Conservation (phyloP, 1,140 invertebrate genomes). For the Leptonema lineaticorne region DNA sequence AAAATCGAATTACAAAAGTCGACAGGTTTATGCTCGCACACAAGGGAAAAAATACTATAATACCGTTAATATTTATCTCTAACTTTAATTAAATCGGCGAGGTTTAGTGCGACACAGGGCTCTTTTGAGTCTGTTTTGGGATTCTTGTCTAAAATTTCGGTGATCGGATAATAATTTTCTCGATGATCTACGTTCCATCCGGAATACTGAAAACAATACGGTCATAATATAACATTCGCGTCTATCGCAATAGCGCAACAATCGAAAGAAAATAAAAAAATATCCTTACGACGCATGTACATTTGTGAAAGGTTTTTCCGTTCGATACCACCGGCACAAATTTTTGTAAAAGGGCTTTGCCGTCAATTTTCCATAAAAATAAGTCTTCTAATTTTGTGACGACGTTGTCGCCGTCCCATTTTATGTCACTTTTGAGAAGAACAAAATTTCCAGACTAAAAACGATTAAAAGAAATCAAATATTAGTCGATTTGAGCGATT, state of each 20-base stretch:
- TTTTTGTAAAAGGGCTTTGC: constrained; percentile 75
- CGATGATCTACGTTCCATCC: constrained; percentile 68
- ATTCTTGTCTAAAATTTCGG: constrained; percentile 56
- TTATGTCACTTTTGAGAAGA: constrained; percentile 65
- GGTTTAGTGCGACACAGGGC: constrained; percentile 57
- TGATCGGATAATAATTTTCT: constrained; percentile 64
- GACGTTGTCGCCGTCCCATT: constrained; percentile 57
- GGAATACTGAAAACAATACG: constrained; percentile 57
- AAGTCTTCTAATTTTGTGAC: constrained; percentile 58
- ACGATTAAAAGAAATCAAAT: neutral
- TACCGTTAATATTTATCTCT: constrained; percentile 48
- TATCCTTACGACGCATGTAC: constrained; percentile 68
- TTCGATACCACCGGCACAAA: constrained; percentile 72
- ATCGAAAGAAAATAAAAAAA: neutral
- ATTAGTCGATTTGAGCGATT: neutral
- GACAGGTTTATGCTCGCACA: too few species aligned
- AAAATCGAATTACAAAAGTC: too few species aligned
- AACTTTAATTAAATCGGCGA: constrained; percentile 57
- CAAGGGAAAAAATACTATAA: neutral
- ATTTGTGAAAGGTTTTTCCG: constrained; percentile 70
- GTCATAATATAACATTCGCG: neutral
- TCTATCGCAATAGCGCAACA: neutral
- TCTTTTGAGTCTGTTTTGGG: constrained; percentile 55
- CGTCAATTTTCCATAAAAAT: constrained; percentile 78
- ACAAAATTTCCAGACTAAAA: constrained; percentile 68